These are phyloP conservation scores for Amphiprion clarkii DNA, from an alignment of 2,797 vertebrate genomes.

Conservation along the genomic window DNA sequence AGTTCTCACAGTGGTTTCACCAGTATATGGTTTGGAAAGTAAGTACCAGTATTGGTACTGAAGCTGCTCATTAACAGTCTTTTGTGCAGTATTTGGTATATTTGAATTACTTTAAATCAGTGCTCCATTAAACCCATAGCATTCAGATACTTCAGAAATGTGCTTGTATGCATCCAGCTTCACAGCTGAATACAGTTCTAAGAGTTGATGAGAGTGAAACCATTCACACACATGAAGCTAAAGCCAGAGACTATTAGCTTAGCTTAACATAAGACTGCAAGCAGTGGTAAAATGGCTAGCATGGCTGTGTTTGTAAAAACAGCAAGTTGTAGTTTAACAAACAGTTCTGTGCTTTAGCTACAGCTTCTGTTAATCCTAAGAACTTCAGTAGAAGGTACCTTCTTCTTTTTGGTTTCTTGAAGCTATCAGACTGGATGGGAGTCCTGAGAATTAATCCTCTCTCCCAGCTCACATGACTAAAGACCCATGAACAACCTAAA, in stretches of 20 bases:
- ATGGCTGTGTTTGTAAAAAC: background rate
- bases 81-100: background rate
- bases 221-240: background rate
- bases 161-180: too few species aligned
- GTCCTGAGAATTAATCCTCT: too few species aligned
- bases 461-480: too few species aligned
- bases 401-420: too few species aligned
- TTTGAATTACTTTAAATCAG: background rate
- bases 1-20: slow-evolving; percentile 24
- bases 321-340: background rate
- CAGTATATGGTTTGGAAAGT: background rate
- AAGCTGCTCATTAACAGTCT: slow-evolving; percentile 10
- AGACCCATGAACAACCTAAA: too few species aligned
- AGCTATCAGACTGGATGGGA: too few species aligned
- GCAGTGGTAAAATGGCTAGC: background rate
- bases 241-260: background rate
- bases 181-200: too few species aligned
- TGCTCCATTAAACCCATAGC: background rate
- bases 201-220: background rate
- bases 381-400: too few species aligned
- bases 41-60: background rate
- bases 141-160: background rate
- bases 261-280: slow-evolving; percentile 10
- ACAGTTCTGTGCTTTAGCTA: background rate
- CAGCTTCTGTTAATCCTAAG: too few species aligned